phyloP scores from a whole-genome alignment of 2,888 invertebrate genomes.

The Andrena praecox region DNA sequence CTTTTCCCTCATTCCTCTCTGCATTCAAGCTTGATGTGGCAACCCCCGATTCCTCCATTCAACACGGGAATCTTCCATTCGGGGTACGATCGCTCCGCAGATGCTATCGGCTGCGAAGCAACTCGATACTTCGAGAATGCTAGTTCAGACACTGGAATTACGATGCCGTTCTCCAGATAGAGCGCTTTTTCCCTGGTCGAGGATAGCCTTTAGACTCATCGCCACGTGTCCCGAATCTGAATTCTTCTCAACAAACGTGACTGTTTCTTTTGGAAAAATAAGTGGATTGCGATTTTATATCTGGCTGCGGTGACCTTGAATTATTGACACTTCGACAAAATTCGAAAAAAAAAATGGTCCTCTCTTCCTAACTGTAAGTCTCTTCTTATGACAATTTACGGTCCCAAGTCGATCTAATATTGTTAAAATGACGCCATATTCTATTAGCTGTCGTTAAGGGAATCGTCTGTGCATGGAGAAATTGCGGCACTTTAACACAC shows the following conservation, averaged over 20 bases:
- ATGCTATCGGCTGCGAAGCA: constrained; percentile 62
- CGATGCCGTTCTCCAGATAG: neutral
- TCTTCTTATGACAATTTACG: too few species aligned
- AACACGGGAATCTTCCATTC: constrained; percentile 59
- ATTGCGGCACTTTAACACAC: too few species aligned
- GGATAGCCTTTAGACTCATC: neutral
- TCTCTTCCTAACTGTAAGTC: too few species aligned
- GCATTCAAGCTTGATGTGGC: constrained; percentile 55
- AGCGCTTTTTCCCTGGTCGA: neutral
- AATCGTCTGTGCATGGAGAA: too few species aligned
- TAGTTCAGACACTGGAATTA: constrained; percentile 11
- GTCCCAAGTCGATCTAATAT: too few species aligned
- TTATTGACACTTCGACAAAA: too few species aligned
- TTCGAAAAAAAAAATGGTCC: too few species aligned
- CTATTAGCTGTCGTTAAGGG: too few species aligned
- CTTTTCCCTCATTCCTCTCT: constrained; percentile 23
- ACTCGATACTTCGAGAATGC: constrained; percentile 33
- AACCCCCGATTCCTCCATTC: constrained; percentile 59
- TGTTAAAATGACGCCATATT: too few species aligned
- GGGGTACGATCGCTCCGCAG: constrained; percentile 71
- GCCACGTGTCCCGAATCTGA: neutral
- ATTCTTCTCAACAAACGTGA: neutral
- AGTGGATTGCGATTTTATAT: too few species aligned
- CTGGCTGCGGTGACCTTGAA: too few species aligned
- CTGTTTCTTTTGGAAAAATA: too few species aligned